Conservation (phyloP, 2,888 invertebrate species). For the Cephus rjabovi region DNA sequence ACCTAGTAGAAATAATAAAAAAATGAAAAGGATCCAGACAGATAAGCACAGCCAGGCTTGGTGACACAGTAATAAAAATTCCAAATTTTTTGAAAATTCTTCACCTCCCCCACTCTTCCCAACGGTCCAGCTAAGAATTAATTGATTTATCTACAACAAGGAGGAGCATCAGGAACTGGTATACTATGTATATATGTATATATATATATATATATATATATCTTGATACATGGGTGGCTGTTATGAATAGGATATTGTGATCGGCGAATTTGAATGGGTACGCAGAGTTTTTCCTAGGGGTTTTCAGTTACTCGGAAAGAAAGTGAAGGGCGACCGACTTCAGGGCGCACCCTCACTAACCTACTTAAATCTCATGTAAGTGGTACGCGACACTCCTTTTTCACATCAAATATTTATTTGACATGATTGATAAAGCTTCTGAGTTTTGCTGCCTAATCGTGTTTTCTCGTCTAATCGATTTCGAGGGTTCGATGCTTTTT, state of each 20-base stretch:
- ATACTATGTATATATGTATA: background rate
- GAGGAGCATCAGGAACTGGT: too few relatives aligned
- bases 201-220: background rate
- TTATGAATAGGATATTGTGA: background rate
- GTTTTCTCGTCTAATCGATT: background rate
- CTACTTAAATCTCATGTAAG: background rate
- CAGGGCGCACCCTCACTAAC: background rate
- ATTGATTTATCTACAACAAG: too few relatives aligned
- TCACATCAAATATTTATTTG: slow-evolving; percentile 38
- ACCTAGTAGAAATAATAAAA: too few relatives aligned
- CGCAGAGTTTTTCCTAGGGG: background rate
- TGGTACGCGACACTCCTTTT: background rate
- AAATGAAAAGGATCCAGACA: too few relatives aligned
- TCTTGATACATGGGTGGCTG: background rate
- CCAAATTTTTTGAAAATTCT: too few relatives aligned
- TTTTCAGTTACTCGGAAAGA: background rate
- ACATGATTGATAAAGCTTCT: slow-evolving; percentile 42
- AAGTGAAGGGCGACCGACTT: background rate
- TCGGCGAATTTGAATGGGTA: background rate
- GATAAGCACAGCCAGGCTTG: too few relatives aligned
- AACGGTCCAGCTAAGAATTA: too few relatives aligned
- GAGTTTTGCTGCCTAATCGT: background rate
- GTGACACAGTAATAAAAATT: too few relatives aligned
- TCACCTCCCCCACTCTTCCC: too few relatives aligned
- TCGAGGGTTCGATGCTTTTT: background rate